phyloP scores from a whole-genome alignment of 2,113 vertebrate genomes.

The Danio rerio region GRCz12tu NC_133190.1:33050001-33050500 shows the following conservation, averaged over 20 bases:
- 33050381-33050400: constrained; percentile 72
- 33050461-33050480: constrained; percentile 85
- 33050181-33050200: constrained; percentile 3
- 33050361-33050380: constrained; percentile 28
- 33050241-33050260: constrained; percentile 11
- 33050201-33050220: constrained; percentile 18
- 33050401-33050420: constrained; percentile 80
- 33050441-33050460: constrained; percentile 85
- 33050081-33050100: neutral
- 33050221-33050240: constrained; percentile 18
- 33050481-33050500: constrained; percentile 91
- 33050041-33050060: constrained; percentile 9
- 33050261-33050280: constrained; percentile 20
- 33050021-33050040: neutral
- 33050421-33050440: constrained; percentile 75
- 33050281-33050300: constrained; percentile 31
- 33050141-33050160: neutral
- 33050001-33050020: neutral
- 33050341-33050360: constrained; percentile 25
- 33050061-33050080: neutral
- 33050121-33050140: neutral
- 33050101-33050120: neutral
- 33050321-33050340: constrained; percentile 21
- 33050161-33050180: constrained; percentile 13
- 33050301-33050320: constrained; percentile 31